Evolutionary conservation across 2,888 invertebrate species (phyloP), one percentile per base, ranked within the genome.

Genomic region (Agrotis puta): DNA sequence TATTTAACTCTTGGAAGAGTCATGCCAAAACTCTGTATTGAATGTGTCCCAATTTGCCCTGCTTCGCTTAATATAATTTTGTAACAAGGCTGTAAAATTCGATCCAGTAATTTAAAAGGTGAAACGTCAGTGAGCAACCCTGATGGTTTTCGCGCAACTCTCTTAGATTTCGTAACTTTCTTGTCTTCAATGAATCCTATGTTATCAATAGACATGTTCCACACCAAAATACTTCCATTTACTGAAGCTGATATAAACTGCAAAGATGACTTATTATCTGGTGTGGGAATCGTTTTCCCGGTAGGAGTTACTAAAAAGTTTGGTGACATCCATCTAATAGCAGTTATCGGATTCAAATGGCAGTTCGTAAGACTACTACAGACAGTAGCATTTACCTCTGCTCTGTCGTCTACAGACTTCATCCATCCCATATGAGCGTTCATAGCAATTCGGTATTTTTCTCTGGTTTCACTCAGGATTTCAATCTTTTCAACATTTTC

Each of bases 221-320:
- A 98, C 87, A 98, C 97, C 53, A 97, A 94, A 59, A 98, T 94
- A 0, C 93, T 96, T 1, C 98, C 98, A 88, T 98, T 98, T 77
- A 97, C 94, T 39, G 97, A 96, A 39, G 97, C 96, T 0, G 97
- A 97, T 4, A 97, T 90, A 87, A 98, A 97, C 86, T 97, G 98
- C 70, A 97, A 91, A 16, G 97, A 84, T 86, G 89, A 81, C 92
- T 94, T 79, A 85, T 91, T 69, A 92, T 85, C 80, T 24, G 84
- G 70, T 74, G 89, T 82, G 64, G 92, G 68, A 87, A 87, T 78
- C 86, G 91, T 18, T 97, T 92, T 92, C 91, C 98, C 98, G 54
- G 97, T 97, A 18, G 96, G 92, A 14, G 97, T 96, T 7, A 98
- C 89, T 73, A 93, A 94, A 81, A 97, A 96, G 83, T 97, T 96